Evolutionary conservation across 2,113 vertebrate genomes (phyloP), one percentile per base, ranked within the genome.

Genomic region (Columba livia): DNA sequence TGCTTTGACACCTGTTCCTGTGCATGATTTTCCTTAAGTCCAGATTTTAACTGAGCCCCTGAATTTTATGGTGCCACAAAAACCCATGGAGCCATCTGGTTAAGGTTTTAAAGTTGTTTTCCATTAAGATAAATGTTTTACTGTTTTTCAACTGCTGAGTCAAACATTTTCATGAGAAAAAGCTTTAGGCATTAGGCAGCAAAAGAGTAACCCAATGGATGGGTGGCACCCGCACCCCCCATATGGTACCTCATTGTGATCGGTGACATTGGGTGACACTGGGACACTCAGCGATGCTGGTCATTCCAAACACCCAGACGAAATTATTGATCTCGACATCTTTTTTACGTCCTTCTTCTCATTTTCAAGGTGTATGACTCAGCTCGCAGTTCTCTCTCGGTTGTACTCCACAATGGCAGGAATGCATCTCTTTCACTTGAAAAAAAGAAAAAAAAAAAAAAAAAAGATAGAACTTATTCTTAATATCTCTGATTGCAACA

Each of bases 161-260:
- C 82, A 90, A 67, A 13, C 2, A 4, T 70, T 60, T 93, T 81
- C 24, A 2, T 25, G 4, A 50, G 50, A 24, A 51, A 60, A 67
- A 44, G 65, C 74, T 69, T 50, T 5, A 56, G 66, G 66, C 13
- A 0, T 2, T 23, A 64, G 90, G 56, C 32, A 92, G 40, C 5
- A 17, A 40, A 2, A 66, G 62, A 7, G 8, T 14, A 69, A 9
- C 28, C 32, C 19, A 1, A 12, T 0, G 61, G 23, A 3, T 31
- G 73, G n/a, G 79, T 8, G n/a, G 67, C 72, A 83, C 57, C 58
- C 64, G 74, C 42, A 9, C 0, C 32, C 36, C 17, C 51, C 31
- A 0, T 1, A 1, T 5, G 0, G 15, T 8, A 4, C 32, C 44
- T 0, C 20, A 1, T 1, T 17, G 14, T 5, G 50, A 10, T 36